A percentile compares a stretch with the other conserved stretches of the same genome.
Evolutionary conservation across 2,888 invertebrate species (phyloP).

Genomic region (Molanna angustata): DNA sequence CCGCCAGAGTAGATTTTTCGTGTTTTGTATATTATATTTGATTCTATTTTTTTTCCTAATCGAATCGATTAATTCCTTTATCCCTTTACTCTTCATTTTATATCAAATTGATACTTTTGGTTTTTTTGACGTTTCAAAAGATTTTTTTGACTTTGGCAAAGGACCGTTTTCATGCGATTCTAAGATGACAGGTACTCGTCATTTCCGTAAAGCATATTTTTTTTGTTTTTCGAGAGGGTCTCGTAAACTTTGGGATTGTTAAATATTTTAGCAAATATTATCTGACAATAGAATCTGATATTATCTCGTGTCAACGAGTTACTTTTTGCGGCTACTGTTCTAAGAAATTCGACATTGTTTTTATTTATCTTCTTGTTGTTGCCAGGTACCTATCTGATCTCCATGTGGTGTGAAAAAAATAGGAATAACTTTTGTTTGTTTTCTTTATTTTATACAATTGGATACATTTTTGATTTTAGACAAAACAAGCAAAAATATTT

Average conservation of each 20-base stretch:
- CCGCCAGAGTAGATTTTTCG: conserved; percentile 13
- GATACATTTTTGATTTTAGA: too few species aligned
- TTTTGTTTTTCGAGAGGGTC: too few species aligned
- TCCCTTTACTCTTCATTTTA: too few species aligned
- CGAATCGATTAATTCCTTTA: too few species aligned
- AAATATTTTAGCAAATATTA: background rate
- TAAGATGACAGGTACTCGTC: background rate
- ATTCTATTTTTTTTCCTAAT: conserved; percentile 11
- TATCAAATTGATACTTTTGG: background rate
- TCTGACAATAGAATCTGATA: background rate
- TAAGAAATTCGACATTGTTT: background rate
- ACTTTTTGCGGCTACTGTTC: background rate
- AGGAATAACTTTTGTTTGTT: too few species aligned
- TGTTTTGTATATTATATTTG: conserved; percentile 9
- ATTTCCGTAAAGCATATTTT: too few species aligned
- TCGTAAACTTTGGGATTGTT: too few species aligned
- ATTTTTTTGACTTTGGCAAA: background rate
- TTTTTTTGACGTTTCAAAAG: background rate
- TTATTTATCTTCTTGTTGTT: too few species aligned
- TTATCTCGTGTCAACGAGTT: background rate
- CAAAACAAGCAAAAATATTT: too few species aligned
- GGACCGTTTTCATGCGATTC: background rate
- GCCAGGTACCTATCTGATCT: too few species aligned
- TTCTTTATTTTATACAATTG: too few species aligned
- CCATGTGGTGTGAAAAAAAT: too few species aligned